Evolutionary conservation across 92 coral and sea anemone species (phyloP).

Genomic region (Porites evermanni): DNA sequence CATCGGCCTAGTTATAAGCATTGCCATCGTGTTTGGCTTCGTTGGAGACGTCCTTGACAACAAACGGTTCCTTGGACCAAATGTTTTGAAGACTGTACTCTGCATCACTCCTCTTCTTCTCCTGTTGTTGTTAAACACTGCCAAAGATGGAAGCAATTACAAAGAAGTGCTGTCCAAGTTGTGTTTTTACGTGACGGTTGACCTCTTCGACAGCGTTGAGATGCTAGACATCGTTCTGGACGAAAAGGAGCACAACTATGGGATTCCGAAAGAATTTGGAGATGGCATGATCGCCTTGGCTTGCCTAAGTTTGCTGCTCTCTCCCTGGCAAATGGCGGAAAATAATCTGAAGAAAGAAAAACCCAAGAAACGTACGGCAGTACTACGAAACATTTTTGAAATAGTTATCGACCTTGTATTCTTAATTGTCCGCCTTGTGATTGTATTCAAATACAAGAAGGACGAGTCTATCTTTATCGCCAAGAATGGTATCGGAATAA

Average conservation of each 20-base stretch:
- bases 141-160: not conserved
- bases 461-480: constrained; percentile 63
- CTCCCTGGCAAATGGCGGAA: constrained; percentile 18
- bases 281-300: constrained; percentile 16
- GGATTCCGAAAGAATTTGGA: constrained; percentile 27
- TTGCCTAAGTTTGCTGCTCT: constrained; percentile 14
- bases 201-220: constrained; percentile 68
- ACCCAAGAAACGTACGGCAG: not conserved
- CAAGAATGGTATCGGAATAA: constrained; percentile 38
- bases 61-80: constrained; percentile 14
- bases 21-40: not conserved
- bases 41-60: constrained; percentile 29
- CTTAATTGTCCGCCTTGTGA: constrained; percentile 44
- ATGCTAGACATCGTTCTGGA: constrained; percentile 52
- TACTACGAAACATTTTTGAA: not conserved
- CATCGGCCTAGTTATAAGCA: constrained; percentile 6
- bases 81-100: constrained; percentile 23
- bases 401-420: constrained; percentile 37
- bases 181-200: constrained; percentile 46
- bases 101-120: constrained; percentile 79
- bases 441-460: constrained; percentile 48
- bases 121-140: constrained; percentile 66
- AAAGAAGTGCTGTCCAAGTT: constrained; percentile 50
- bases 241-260: constrained; percentile 37
- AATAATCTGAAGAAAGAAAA: not conserved